Conservation (phyloP, 1,140 invertebrate species). For the Thrips palmi region DNA sequence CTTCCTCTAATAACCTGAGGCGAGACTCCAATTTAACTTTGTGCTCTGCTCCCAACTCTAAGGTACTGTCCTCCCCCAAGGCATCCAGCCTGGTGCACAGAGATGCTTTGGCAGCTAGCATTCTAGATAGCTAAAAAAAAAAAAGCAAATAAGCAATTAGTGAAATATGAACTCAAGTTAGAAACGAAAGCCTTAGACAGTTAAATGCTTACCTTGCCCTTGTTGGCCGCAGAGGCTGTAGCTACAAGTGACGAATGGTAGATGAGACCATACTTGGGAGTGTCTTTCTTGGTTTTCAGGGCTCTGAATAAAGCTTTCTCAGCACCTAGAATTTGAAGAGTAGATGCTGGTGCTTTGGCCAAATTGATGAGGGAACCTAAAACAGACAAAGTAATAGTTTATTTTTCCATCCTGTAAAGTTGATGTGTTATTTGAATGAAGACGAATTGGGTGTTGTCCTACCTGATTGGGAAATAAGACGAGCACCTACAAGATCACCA, state of each 20-base stretch:
- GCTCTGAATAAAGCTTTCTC: constrained; percentile 97
- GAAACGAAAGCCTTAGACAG: background rate
- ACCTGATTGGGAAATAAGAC: constrained; percentile 87
- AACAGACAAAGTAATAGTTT: constrained; percentile 7
- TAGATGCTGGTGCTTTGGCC: constrained; percentile 96
- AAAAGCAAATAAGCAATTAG: background rate
- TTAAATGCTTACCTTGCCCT: constrained; percentile 38
- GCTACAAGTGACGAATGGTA: constrained; percentile 91
- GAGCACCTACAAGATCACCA: constrained; percentile 88
- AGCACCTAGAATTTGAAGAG: constrained; percentile 93
- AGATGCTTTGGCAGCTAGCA: constrained; percentile 89
- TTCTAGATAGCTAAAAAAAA: constrained; percentile 68
- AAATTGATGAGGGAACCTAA: constrained; percentile 78
- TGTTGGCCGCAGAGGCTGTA: constrained; percentile 69
- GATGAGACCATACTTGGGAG: constrained; percentile 97
- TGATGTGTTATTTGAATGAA: too few relatives aligned
- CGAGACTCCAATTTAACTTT: constrained; percentile 69
- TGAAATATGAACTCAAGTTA: constrained; percentile 10
- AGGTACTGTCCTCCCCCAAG: constrained; percentile 66
- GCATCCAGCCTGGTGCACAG: constrained; percentile 90
- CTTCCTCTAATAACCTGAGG: constrained; percentile 64
- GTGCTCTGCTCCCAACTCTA: constrained; percentile 70
- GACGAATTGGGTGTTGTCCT: too few relatives aligned
- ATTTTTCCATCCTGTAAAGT: too few relatives aligned
- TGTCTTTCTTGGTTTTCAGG: constrained; percentile 92